A percentile compares a stretch with the other conserved stretches of the same genome.
phyloP scores from a whole-genome alignment of 2,113 vertebrate genomes.

The Phylloscopus whistleri region DNA sequence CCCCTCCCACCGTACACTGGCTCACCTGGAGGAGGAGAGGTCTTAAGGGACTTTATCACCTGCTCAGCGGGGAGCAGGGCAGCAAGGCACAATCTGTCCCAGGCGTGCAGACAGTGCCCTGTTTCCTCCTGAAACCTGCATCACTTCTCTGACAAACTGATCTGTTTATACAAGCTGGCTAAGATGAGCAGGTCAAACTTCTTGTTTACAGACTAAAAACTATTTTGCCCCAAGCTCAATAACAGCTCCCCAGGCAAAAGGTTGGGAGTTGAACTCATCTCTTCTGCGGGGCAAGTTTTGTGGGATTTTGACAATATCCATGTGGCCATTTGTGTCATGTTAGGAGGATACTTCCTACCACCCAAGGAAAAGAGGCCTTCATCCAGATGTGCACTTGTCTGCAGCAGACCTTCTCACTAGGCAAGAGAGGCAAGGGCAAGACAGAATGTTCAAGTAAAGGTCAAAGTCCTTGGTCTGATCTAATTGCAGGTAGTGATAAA shows the following conservation, averaged over 20 bases:
- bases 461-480: neutral
- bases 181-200: conserved; percentile 45
- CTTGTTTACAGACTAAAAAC: conserved; percentile 51
- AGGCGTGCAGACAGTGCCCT: neutral
- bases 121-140: conserved; percentile 8
- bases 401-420: neutral
- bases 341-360: neutral
- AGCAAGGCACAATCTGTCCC: neutral
- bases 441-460: neutral
- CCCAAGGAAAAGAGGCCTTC: neutral
- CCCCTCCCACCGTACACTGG: neutral
- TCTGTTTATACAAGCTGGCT: conserved; percentile 53
- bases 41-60: neutral
- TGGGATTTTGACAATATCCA: conserved; percentile 36
- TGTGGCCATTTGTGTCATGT: neutral
- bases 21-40: neutral
- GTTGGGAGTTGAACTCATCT: conserved; percentile 5
- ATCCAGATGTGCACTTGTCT: neutral
- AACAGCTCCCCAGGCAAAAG: conserved; percentile 17
- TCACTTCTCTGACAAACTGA: neutral
- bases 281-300: conserved; percentile 9
- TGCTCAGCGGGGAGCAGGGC: neutral
- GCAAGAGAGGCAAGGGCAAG: neutral
- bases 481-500: conserved; percentile 1
- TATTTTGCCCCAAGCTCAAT: conserved; percentile 37